Base-by-base conservation (phyloP, 2,888 invertebrate genomes). In the Ernsta delagoae region DNA sequence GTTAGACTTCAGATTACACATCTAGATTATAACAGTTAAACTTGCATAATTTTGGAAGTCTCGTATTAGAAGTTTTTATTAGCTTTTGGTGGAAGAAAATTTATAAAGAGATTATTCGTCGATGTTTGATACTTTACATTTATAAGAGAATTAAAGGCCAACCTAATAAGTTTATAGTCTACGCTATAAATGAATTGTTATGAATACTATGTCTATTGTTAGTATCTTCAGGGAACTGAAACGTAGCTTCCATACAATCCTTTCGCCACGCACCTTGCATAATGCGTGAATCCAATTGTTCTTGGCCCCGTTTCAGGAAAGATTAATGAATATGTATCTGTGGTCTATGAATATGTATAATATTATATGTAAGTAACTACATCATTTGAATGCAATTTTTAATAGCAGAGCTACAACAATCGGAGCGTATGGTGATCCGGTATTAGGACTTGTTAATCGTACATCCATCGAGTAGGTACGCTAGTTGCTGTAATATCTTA, bases 201-300 rank as follows among this genome's bases (percentile, higher is more conserved):
- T 39, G 39, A 39, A 24, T 24, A 24, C 24, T 24, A 24, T 24
- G 24, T 1, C 24, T 16, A 11, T 34, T 50, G 53, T 78, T 78
- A 53, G 24, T 68, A 71, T 45, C 71, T 73, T 75, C 71, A 72
- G 70, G 66, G 70, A 71, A 64, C 73, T 73, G 65, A 70, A 74
- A 69, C 64, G 71, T 69, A 69, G 48, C 34, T 72, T 74, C 72
- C 73, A 74, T 77, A 75, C 70, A 78, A 59, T 66, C 81, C 85
- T 86, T 85, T 84, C 85, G 78, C 80, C 73, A 70, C 72, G 73
- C 76, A 74, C 71, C 72, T 78, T 79, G 78, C 79, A 76, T 77
- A 78, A 77, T 70, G 68, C 70, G 67, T 77, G 75, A 77, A 78
- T 79, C 73, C 79, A 76, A 78, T 77, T 79, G 83, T 81, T 83